phyloP scores from a whole-genome alignment of 2,113 vertebrate genomes.

The Callipepla californica region DNA sequence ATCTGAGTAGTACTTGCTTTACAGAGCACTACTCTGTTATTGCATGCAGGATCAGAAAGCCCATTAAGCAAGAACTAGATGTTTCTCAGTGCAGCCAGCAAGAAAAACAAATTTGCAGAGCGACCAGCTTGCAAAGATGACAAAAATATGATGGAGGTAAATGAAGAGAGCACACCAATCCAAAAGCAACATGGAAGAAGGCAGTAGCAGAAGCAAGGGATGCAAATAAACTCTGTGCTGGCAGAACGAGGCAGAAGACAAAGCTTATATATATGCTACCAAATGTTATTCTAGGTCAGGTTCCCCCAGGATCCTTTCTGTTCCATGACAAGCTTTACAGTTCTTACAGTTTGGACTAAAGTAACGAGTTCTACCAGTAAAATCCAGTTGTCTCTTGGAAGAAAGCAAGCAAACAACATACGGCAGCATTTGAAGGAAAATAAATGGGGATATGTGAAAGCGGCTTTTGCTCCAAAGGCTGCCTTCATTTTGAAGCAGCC shows the following conservation, averaged over 20 bases:
- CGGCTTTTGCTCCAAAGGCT: background rate
- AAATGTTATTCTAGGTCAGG: background rate
- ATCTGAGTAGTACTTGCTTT: background rate
- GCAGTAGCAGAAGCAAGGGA: background rate
- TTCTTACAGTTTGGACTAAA: background rate
- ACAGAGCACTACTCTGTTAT: background rate
- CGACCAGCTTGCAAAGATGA: background rate
- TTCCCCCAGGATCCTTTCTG: background rate
- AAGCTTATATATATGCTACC: background rate
- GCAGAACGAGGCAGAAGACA: background rate
- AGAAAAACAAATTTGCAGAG: background rate
- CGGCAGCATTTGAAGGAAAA: background rate
- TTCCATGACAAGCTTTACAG: background rate
- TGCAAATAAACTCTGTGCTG: background rate
- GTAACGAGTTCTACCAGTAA: background rate
- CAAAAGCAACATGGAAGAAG: background rate
- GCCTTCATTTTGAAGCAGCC: background rate
- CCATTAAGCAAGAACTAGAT: background rate
- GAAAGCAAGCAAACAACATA: background rate
- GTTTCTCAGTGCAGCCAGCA: background rate
- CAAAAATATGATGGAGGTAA: background rate
- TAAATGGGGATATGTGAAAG: background rate
- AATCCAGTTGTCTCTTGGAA: background rate
- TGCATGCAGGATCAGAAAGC: background rate
- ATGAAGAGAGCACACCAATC: background rate